Evolutionary conservation across 2,888 invertebrate species (phyloP).

Genomic region (Cheilosia impressa): DNA sequence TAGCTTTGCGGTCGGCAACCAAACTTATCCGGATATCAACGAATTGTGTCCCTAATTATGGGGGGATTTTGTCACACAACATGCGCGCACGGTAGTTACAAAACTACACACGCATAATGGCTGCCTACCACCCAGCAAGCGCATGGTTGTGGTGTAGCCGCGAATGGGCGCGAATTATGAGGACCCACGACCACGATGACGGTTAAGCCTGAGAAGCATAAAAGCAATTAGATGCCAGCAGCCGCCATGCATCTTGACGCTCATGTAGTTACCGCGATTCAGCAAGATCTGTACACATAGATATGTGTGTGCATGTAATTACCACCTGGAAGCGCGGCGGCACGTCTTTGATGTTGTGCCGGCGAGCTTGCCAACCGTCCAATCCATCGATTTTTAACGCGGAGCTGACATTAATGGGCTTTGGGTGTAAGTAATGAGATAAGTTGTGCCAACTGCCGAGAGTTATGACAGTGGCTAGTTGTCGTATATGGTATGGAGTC

Average conservation of each 20-base stretch:
- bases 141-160: conserved; percentile 27
- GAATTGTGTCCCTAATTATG: conserved; percentile 54
- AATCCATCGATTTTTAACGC: conserved; percentile 84
- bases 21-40: conserved; percentile 59
- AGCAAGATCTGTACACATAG: conserved; percentile 16
- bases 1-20: conserved; percentile 59
- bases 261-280: conserved; percentile 61
- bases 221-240: conserved; percentile 74
- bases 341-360: conserved; percentile 80
- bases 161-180: conserved; percentile 65
- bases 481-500: conserved; percentile 10
- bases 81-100: conserved; percentile 30
- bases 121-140: conserved; percentile 53
- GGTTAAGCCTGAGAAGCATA: conserved; percentile 57
- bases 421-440: conserved; percentile 80
- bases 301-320: conserved; percentile 60
- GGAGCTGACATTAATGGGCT: conserved; percentile 83
- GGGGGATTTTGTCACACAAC: conserved; percentile 59
- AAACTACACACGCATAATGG: conserved; percentile 59
- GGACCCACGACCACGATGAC: conserved; percentile 42
- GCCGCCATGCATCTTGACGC: conserved; percentile 51
- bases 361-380: conserved; percentile 78
- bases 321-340: conserved; percentile 68
- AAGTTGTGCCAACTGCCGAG: conserved; percentile 76
- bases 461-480: conserved; percentile 71